These are phyloP conservation scores for Crossaster papposus DNA, from an alignment of 53 echinoderm and acorn worm species.

Conservation along the genomic window DNA sequence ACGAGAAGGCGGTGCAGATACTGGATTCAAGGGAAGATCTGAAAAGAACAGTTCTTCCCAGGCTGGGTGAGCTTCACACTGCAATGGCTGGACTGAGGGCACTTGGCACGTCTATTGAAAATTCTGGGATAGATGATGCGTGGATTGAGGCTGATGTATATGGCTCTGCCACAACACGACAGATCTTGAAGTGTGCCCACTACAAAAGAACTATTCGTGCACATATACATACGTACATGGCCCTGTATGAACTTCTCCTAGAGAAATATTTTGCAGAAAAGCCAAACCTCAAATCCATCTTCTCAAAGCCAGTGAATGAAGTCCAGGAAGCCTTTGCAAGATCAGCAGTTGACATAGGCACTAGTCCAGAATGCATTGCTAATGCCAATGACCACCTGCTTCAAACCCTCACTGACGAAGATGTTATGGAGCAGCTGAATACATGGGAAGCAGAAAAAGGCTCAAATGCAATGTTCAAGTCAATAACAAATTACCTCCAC, in stretches of 20 bases:
- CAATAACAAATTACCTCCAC: constrained; percentile 70
- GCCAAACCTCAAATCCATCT: constrained; percentile 62
- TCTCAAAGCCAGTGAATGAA: constrained; percentile 47
- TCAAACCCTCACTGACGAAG: constrained; percentile 56
- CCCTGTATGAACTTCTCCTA: constrained; percentile 68
- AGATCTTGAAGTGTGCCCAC: constrained; percentile 66
- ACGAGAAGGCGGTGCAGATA: constrained; percentile 62
- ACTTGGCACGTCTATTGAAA: constrained; percentile 73
- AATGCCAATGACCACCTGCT: constrained; percentile 49
- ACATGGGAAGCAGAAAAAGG: constrained; percentile 56
- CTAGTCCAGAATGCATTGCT: constrained; percentile 54
- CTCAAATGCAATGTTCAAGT: constrained; percentile 68
- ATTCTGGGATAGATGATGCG: constrained; percentile 76
- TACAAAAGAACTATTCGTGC: constrained; percentile 68
- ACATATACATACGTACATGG: constrained; percentile 63
- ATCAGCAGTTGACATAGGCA: constrained; percentile 40
- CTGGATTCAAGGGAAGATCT: constrained; percentile 57
- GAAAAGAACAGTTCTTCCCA: constrained; percentile 42
- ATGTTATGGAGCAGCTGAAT: constrained; percentile 45
- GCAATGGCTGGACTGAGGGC: constrained; percentile 76
- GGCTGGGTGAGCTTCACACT: constrained; percentile 71
- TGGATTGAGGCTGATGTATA: constrained; percentile 76
- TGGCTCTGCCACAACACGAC: constrained; percentile 68
- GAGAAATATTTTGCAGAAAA: constrained; percentile 72
- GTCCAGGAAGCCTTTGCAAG: constrained; percentile 55